Base-by-base conservation (phyloP, 2,113 vertebrate species). In the Elephantulus edwardii region DNA sequence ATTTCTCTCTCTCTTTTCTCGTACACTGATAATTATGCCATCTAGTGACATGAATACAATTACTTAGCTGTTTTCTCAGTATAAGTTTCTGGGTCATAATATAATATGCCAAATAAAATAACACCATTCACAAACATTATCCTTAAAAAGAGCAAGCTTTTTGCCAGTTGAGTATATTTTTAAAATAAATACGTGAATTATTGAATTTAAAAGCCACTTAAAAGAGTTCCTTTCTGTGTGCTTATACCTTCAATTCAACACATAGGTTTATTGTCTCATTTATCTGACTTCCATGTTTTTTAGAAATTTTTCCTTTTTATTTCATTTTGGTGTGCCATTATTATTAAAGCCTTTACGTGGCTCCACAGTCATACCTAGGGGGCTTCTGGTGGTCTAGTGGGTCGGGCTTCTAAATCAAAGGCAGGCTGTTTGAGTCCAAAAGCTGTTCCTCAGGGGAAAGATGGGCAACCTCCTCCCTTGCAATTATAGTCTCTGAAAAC, bases 81-180 rank as follows among this genome's bases (percentile, higher is more conserved):
- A 24, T 58, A 64, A 17, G 12, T 86, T 91, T 84, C 44, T 75
- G 20, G 40, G 35, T 76, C 74, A 81, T 4, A 75, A 84, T 52
- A 64, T 2, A 87, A 80, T 93, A 44, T 70, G 60, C 52, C 62
- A 60, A 89, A n/a, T 81, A 79, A 81, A 83, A 71, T 83, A 54
- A 22, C 52, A 12, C 54, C 30, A 81, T 28, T 77, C 76, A 76
- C n/a, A 88, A 84, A 92, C 60, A 0, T 20, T 8, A 66, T 70
- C 56, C 84, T 9, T 77, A 30, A 89, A 83, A 88, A 11, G 24
- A 56, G 12, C 40, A 84, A 54, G 12, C 30, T 12, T 56, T 90
- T 64, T 52, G 33, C 26, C 26, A 83, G 6, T 30, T 14, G 26
- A 33, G 2, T 72, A 50, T 89, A 72, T 72, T 72, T n/a, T n/a